phyloP scores from a whole-genome alignment of 2,888 invertebrate species.

The Venusia cambrica region DNA sequence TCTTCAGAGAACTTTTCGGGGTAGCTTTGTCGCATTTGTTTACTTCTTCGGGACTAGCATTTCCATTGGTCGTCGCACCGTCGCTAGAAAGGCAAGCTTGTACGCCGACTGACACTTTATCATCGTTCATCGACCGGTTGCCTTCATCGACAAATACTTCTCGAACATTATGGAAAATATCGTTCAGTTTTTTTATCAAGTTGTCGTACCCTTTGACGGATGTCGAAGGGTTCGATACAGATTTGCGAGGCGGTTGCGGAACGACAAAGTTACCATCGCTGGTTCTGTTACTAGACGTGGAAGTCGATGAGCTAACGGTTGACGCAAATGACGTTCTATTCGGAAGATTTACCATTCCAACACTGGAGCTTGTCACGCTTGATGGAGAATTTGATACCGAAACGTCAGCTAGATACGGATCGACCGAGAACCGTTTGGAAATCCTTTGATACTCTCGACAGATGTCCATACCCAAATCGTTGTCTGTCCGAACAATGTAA shows the following conservation, averaged over 20 bases:
- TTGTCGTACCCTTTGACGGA: slow-evolving; percentile 70
- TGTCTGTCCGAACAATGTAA: slow-evolving; percentile 69
- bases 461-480: slow-evolving; percentile 71
- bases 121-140: slow-evolving; percentile 53
- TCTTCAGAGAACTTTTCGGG: slow-evolving; percentile 77
- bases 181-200: slow-evolving; percentile 66
- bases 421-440: slow-evolving; percentile 70
- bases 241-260: slow-evolving; percentile 72
- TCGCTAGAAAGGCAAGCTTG: slow-evolving; percentile 59
- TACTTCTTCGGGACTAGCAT: slow-evolving; percentile 67
- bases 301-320: slow-evolving; percentile 65
- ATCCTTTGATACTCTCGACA: slow-evolving; percentile 72
- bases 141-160: slow-evolving; percentile 55
- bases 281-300: slow-evolving; percentile 65
- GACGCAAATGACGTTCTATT: slow-evolving; percentile 71
- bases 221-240: slow-evolving; percentile 56
- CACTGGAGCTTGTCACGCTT: slow-evolving; percentile 61
- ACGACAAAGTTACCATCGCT: slow-evolving; percentile 75
- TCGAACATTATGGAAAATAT: slow-evolving; percentile 64
- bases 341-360: slow-evolving; percentile 64
- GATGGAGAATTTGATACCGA: slow-evolving; percentile 70
- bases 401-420: slow-evolving; percentile 69
- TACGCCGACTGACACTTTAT: slow-evolving; percentile 66
- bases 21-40: slow-evolving; percentile 67
- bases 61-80: slow-evolving; percentile 59